Conservation (phyloP, 2,888 invertebrate genomes). For the Apodemia duryi region DNA sequence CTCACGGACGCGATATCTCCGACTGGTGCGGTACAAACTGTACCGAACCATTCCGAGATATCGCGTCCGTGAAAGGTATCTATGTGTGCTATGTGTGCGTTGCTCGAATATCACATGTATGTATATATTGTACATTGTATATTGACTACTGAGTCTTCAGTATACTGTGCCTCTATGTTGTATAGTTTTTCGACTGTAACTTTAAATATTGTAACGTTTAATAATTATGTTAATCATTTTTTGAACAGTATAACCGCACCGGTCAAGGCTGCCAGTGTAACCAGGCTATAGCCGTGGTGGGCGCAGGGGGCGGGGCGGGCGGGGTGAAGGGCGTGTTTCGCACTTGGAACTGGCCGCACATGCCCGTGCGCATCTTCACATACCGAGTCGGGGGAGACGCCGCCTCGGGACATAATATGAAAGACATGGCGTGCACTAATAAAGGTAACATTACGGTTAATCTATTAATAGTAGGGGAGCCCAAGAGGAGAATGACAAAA, state of each 20-base stretch:
- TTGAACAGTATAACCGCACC: conserved; percentile 86
- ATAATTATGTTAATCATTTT: not conserved
- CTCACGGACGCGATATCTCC: no score
- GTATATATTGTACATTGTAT: no score
- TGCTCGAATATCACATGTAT: no score
- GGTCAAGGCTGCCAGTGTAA: conserved; percentile 96
- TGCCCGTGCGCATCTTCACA: conserved; percentile 97
- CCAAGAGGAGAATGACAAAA: no score
- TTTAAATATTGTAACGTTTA: no score
- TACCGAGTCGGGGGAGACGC: conserved; percentile 97
- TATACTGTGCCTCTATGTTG: no score
- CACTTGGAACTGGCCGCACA: conserved; percentile 94
- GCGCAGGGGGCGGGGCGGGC: conserved; percentile 94
- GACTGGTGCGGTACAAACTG: no score
- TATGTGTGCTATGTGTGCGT: no score
- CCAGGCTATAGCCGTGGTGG: conserved; percentile 98
- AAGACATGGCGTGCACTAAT: conserved; percentile 97
- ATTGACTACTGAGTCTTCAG: no score
- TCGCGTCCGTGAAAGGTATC: no score
- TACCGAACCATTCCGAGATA: no score
- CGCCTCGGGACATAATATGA: conserved; percentile 89
- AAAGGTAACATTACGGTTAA: conserved; percentile 83
- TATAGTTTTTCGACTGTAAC: no score
- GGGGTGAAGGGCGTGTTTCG: conserved; percentile 82
- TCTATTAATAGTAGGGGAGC: not conserved